Evolutionary conservation across 2,888 invertebrate genomes (phyloP).

Genomic region (Cepaea hortensis): DNA sequence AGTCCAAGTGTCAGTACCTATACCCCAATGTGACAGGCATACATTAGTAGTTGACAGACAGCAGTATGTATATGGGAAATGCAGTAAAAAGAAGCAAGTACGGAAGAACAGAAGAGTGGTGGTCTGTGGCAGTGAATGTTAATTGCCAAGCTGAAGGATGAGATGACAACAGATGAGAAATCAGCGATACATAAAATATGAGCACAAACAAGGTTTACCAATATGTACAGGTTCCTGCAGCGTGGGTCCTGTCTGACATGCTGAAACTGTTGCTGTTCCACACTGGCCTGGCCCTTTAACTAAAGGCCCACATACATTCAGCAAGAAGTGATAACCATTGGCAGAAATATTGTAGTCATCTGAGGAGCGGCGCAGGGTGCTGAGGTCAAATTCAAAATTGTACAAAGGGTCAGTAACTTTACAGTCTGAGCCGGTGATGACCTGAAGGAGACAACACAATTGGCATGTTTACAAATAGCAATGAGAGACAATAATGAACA

Average conservation of each 20-base stretch:
- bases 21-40: too few species aligned
- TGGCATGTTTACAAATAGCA: too few species aligned
- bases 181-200: too few species aligned
- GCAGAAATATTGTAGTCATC: conserved; percentile 62
- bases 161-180: too few species aligned
- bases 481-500: too few species aligned
- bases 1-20: too few species aligned
- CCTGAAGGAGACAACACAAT: conserved; percentile 19
- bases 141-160: too few species aligned
- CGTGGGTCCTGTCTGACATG: conserved; percentile 59
- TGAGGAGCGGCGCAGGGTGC: conserved; percentile 57
- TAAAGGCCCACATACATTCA: conserved; percentile 70
- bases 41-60: too few species aligned
- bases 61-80: too few species aligned
- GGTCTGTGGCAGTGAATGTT: too few species aligned
- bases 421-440: conserved; percentile 62
- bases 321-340: conserved; percentile 61
- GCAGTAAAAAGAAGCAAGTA: too few species aligned
- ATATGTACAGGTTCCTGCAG: conserved; percentile 53
- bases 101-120: too few species aligned
- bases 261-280: conserved; percentile 51
- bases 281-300: conserved; percentile 50
- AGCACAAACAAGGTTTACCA: conserved; percentile 51
- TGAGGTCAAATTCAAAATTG: conserved; percentile 69
- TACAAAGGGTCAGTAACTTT: conserved; percentile 69